A percentile compares a stretch with the other conserved stretches of the same genome.
Conservation (phyloP, 1,140 invertebrate species). For the Mizuhopecten yessoensis region DNA sequence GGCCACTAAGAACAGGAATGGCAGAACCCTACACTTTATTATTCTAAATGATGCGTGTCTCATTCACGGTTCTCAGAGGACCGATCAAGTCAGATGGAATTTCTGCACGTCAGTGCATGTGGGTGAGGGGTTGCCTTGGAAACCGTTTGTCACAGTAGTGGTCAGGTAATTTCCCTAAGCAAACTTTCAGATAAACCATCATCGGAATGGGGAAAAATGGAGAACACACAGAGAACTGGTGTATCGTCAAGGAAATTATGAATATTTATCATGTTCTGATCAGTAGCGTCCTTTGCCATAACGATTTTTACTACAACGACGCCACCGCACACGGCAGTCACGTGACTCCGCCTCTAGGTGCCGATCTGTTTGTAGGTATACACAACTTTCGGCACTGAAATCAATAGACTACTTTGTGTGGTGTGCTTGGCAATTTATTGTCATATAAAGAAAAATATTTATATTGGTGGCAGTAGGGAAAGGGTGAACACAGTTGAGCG, state of each 20-base stretch:
- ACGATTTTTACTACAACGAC: constrained; percentile 38
- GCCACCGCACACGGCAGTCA: constrained; percentile 20
- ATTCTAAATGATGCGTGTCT: constrained; percentile 24
- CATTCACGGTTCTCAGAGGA: neutral
- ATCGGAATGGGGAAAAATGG: neutral
- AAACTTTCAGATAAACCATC: constrained; percentile 31
- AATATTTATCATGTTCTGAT: constrained; percentile 40
- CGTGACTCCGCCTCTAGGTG: constrained; percentile 20
- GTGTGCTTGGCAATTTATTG: constrained; percentile 38
- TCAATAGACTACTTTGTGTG: constrained; percentile 38
- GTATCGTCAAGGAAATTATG: constrained; percentile 19
- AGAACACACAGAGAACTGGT: neutral
- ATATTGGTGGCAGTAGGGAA: constrained; percentile 37
- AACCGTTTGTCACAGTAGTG: constrained; percentile 32
- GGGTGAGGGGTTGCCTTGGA: neutral
- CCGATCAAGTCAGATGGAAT: constrained; percentile 37
- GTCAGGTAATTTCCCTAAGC: constrained; percentile 28
- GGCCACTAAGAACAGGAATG: constrained; percentile 21
- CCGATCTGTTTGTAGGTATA: constrained; percentile 38
- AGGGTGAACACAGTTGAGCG: constrained; percentile 36
- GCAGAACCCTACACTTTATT: neutral
- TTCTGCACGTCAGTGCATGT: constrained; percentile 37
- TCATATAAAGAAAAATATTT: constrained; percentile 40
- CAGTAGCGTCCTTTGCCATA: neutral
- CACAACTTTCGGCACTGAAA: constrained; percentile 37